Evolutionary conservation across 2,888 invertebrate species (phyloP).

Genomic region (Drosophila borealis): DNA sequence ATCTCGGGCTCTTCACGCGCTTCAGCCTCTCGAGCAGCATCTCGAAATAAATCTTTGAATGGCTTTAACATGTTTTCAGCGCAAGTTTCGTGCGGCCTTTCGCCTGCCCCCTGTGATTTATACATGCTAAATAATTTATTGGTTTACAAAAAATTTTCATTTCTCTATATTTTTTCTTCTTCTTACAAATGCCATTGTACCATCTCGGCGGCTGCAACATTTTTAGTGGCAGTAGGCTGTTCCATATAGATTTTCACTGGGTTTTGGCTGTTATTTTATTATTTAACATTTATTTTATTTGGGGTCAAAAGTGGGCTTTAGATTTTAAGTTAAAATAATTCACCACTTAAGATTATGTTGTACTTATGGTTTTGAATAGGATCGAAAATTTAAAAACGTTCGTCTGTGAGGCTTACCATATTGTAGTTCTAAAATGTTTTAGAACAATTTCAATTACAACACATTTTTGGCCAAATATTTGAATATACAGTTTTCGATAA

Average conservation of each 20-base stretch:
- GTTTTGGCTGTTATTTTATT: neutral
- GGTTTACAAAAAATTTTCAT: constrained; percentile 28
- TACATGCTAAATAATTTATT: constrained; percentile 74
- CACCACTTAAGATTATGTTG: too few relatives aligned
- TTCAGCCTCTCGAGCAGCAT: constrained; percentile 49
- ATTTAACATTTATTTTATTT: too few relatives aligned
- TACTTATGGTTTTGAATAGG: too few relatives aligned
- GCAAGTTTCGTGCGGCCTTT: constrained; percentile 52
- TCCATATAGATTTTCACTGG: constrained; percentile 12
- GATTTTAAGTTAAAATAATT: too few relatives aligned
- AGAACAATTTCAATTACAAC: too few relatives aligned
- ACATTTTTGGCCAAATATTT: too few relatives aligned
- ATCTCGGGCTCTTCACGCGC: constrained; percentile 50
- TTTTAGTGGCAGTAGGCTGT: constrained; percentile 33
- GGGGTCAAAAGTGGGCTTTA: too few relatives aligned
- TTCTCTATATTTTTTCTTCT: constrained; percentile 13
- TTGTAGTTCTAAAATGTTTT: too few relatives aligned
- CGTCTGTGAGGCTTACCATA: too few relatives aligned
- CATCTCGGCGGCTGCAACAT: too few relatives aligned
- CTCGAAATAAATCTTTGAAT: constrained; percentile 76
- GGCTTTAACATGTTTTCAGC: constrained; percentile 73
- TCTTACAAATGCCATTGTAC: constrained; percentile 42
- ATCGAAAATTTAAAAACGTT: too few relatives aligned
- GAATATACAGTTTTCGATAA: too few relatives aligned
- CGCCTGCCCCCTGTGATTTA: constrained; percentile 61